Percentiles rank a stretch among this genome's conserved stretches.
Conservation (phyloP, 2,888 invertebrate genomes). For the Nephrotoma appendiculata region DNA sequence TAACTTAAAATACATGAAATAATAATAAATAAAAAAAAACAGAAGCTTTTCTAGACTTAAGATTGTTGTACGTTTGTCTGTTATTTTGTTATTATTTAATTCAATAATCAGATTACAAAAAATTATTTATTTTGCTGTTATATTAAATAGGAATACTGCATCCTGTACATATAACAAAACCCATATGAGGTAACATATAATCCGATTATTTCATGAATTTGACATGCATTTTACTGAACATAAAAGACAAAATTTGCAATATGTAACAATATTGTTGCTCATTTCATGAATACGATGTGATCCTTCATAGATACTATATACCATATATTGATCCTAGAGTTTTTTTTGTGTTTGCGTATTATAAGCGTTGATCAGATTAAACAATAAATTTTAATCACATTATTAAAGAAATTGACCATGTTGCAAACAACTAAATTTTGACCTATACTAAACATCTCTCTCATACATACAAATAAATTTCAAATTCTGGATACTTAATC, state of each 20-base stretch:
- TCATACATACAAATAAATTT: neutral
- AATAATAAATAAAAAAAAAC: neutral
- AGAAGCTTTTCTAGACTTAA: neutral
- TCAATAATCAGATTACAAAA: neutral
- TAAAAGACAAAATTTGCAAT: neutral
- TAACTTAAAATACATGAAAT: neutral
- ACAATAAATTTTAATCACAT: neutral
- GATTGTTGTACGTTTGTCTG: neutral
- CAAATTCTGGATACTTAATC: neutral
- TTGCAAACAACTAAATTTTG: neutral
- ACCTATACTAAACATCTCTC: neutral
- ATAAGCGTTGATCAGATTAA: neutral
- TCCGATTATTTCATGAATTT: neutral
- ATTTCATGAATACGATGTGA: neutral
- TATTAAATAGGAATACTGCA: neutral
- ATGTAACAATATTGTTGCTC: neutral
- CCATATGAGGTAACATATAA: conserved; percentile 3
- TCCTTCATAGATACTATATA: neutral
- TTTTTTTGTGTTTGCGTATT: neutral
- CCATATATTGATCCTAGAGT: neutral
- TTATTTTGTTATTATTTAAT: neutral
- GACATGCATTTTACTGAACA: neutral
- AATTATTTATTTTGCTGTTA: neutral
- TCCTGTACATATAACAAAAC: neutral
- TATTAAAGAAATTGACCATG: neutral